Percentiles rank a stretch among this genome's conserved stretches.
Evolutionary conservation across 2,888 invertebrate genomes (phyloP).

Genomic region (Pediacus dermestoides): DNA sequence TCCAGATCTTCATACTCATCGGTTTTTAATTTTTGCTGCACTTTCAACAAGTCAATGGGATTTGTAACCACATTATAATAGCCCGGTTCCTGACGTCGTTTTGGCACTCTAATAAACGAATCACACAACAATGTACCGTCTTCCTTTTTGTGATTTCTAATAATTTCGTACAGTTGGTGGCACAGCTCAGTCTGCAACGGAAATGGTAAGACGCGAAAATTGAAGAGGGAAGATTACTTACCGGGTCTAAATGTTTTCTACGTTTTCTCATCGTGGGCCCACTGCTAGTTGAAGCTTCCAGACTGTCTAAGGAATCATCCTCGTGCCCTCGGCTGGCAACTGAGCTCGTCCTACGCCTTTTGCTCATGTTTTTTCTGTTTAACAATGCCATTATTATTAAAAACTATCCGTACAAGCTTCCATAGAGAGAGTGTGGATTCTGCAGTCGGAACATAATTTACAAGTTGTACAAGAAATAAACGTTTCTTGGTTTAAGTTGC

Average conservation of each 20-base stretch:
- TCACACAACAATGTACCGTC: constrained; percentile 90
- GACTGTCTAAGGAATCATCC: constrained; percentile 69
- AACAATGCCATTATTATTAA: no score
- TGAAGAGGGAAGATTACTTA: no score
- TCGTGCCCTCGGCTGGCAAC: constrained; percentile 73
- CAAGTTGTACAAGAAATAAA: no score
- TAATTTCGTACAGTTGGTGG: constrained; percentile 89
- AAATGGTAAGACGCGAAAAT: no score
- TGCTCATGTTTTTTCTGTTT: constrained; percentile 68
- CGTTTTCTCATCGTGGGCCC: constrained; percentile 56
- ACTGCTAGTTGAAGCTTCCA: constrained; percentile 54
- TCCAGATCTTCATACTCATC: constrained; percentile 95
- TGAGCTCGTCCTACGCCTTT: constrained; percentile 79
- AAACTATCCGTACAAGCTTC: no score
- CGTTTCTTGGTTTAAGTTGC: no score
- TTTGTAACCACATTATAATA: constrained; percentile 90
- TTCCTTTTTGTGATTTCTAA: constrained; percentile 86
- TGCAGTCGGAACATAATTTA: no score
- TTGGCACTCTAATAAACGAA: constrained; percentile 91
- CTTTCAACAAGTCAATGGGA: constrained; percentile 92
- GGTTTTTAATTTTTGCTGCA: constrained; percentile 95
- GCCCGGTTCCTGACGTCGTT: constrained; percentile 85
- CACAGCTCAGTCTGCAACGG: constrained; percentile 76
- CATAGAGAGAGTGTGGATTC: no score
- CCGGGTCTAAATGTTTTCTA: constrained; percentile 73